Base-by-base conservation (phyloP, 2,888 invertebrate species). In the Cecidostiba fungosa region DNA sequence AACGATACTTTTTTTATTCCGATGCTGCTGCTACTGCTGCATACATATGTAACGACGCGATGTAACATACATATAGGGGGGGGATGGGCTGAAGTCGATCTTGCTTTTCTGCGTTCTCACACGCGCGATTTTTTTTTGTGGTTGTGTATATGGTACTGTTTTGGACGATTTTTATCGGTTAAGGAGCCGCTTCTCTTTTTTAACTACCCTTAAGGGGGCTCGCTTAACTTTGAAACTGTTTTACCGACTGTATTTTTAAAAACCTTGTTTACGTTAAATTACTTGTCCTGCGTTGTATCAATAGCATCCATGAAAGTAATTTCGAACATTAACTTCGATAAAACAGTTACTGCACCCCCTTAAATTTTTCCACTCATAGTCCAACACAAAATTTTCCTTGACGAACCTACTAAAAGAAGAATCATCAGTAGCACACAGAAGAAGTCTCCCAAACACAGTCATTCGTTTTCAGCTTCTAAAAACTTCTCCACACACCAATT, bases 21-120 rank as follows among this genome's bases (percentile, higher is more conserved):
- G n/a, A 59, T 23, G 5, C 19, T 10, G 32, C 5, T 2, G n/a
- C 19, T 23, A 8, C 29, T 14, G 70, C 76, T 83, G 47, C 76
- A 59, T 86, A 86, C 85, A 86, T 83, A 79, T 86, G 85, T 86
- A 82, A 83, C 82, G 66, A 86, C 85, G 82, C 82, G 82, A 62
- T 77, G 77, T 81, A 77, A 85, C 85, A 85, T 70, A 59, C 10
- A 47, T n/a, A 47, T 39, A 59, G 12, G 50, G 23, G 47, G 16
- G 32, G 47, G 16, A 23, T 19, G 76, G 8, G 8, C 26, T 19
- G 59, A 23, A 59, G 66, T 19, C 8, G 50, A 77, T 82, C 14
- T 62, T 29, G 66, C 10, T 26, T 29, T 78, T 77, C 82, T 82
- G 82, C 82, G n/a, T 59, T 59, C n/a, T 59, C n/a, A 82, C n/a